These are phyloP conservation scores for Sussaba pulchella DNA, from an alignment of 2,888 invertebrate species.

Conservation along the genomic window DNA sequence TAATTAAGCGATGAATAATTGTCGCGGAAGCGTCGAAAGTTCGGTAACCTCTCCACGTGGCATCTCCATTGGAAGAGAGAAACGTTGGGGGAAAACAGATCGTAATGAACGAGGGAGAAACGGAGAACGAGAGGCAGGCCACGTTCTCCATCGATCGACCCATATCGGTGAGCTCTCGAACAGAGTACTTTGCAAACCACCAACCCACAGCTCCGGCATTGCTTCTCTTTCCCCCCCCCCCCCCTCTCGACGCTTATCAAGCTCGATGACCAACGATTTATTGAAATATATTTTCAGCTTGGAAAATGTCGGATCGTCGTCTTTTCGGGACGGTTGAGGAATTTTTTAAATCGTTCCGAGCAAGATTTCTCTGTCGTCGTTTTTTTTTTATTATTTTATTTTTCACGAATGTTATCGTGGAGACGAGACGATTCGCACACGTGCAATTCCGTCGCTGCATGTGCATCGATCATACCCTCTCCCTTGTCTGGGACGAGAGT, in stretches of 20 bases:
- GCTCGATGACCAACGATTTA: constrained; percentile 11
- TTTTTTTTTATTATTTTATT: too few relatives aligned
- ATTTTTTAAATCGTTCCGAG: too few relatives aligned
- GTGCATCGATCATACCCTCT: neutral
- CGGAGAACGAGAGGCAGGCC: neutral
- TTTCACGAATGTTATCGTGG: too few relatives aligned
- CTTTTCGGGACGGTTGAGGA: neutral
- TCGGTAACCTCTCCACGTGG: constrained; percentile 54
- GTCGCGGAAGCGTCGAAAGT: constrained; percentile 17
- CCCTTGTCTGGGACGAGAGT: neutral
- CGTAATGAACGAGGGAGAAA: constrained; percentile 38
- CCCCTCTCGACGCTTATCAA: constrained; percentile 11
- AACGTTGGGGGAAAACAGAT: constrained; percentile 33
- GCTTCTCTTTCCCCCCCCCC: constrained; percentile 11
- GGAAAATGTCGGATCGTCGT: neutral
- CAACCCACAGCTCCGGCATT: neutral
- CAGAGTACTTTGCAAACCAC: constrained; percentile 16
- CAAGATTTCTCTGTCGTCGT: neutral
- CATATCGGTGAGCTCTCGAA: constrained; percentile 57
- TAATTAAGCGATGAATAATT: constrained; percentile 20
- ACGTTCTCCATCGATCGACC: constrained; percentile 65
- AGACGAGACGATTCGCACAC: too few relatives aligned
- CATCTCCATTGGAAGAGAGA: constrained; percentile 27
- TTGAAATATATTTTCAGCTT: neutral
- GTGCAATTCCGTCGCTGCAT: neutral